Conservation (phyloP, 2,113 vertebrate species). For the Pipa parva region DNA sequence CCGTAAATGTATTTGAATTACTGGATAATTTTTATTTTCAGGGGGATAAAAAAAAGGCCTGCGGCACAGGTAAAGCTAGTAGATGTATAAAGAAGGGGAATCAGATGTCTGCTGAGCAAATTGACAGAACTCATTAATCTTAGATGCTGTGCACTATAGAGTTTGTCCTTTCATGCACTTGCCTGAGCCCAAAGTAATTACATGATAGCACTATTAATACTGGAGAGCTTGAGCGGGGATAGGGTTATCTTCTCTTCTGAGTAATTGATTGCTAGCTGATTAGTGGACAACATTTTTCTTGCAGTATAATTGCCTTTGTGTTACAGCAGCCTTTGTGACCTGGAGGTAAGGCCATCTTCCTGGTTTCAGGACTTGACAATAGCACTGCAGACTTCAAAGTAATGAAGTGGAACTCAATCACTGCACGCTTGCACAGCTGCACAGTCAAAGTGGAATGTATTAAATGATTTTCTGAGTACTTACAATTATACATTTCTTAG, state of each 20-base stretch:
- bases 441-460: constrained; percentile 59
- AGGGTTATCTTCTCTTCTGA: constrained; percentile 72
- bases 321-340: constrained; percentile 62
- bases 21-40: constrained; percentile 46
- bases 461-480: constrained; percentile 51
- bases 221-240: constrained; percentile 66
- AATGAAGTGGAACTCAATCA: constrained; percentile 69
- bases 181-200: constrained; percentile 76
- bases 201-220: constrained; percentile 77
- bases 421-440: constrained; percentile 56
- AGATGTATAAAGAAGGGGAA: constrained; percentile 66
- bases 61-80: constrained; percentile 64
- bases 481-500: constrained; percentile 42
- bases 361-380: constrained; percentile 58
- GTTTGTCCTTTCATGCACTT: constrained; percentile 75
- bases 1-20: constrained; percentile 61
- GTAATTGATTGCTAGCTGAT: constrained; percentile 80
- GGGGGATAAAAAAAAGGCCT: constrained; percentile 35
- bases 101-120: constrained; percentile 76
- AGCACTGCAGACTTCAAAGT: constrained; percentile 52
- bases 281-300: constrained; percentile 75
- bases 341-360: constrained; percentile 54
- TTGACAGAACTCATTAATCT: constrained; percentile 85
- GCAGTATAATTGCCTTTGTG: constrained; percentile 73
- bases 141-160: constrained; percentile 63